These are phyloP conservation scores for Temnothorax rugatulus DNA, from an alignment of 2,888 invertebrate species.

Conservation along the genomic window DNA sequence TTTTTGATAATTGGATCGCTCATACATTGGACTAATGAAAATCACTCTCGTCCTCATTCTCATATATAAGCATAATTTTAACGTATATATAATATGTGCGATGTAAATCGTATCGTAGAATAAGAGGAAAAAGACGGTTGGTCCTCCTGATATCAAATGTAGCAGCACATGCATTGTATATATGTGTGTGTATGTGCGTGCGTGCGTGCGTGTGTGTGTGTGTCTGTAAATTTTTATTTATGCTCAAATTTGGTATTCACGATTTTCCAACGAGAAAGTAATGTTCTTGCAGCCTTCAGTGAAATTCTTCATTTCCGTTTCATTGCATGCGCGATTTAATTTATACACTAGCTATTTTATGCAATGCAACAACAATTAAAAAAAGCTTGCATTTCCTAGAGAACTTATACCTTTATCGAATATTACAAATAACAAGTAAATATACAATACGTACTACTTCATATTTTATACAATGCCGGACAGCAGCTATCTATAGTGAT, in stretches of 20 bases:
- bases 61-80: slow-evolving; percentile 37
- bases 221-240: slow-evolving; percentile 50
- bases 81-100: slow-evolving; percentile 29
- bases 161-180: slow-evolving; percentile 32
- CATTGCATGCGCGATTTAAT: slow-evolving; percentile 30
- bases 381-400: slow-evolving; percentile 58
- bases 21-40: slow-evolving; percentile 52
- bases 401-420: slow-evolving; percentile 44
- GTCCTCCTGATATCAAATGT: slow-evolving; percentile 66
- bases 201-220: neutral
- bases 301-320: slow-evolving; percentile 38
- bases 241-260: slow-evolving; percentile 30
- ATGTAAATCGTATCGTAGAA: slow-evolving; percentile 49
- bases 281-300: slow-evolving; percentile 20
- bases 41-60: slow-evolving; percentile 45
- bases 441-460: slow-evolving; percentile 56
- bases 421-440: slow-evolving; percentile 61
- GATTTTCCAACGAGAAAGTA: slow-evolving; percentile 15
- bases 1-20: slow-evolving; percentile 72
- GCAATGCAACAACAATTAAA: slow-evolving; percentile 55
- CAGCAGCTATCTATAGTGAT: slow-evolving; percentile 59
- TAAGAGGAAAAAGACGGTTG: slow-evolving; percentile 68
- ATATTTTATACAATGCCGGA: slow-evolving; percentile 61
- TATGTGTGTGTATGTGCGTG: neutral
- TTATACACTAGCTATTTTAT: slow-evolving; percentile 52